Evolutionary conservation across 2,888 invertebrate genomes (phyloP), one percentile per base, ranked within the genome.

Genomic region (Apodemia duryi): DNA sequence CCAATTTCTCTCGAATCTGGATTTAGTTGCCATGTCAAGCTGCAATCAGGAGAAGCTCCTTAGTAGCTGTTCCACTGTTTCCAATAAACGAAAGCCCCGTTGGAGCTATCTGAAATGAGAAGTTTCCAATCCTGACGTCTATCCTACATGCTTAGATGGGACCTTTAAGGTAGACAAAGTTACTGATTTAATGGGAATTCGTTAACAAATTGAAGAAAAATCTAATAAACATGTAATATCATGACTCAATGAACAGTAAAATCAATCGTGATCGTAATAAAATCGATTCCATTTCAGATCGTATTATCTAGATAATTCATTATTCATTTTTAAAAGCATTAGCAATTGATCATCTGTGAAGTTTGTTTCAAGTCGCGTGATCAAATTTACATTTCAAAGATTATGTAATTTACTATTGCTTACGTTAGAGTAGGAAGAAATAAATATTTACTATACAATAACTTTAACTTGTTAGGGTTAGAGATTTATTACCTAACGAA

Each of bases 1-100:
- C n/a, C 94, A 94, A 81, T 94, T 94, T 76, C 92, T 88, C 86
- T 93, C 92, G 85, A 93, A 93, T 77, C 92, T 88, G 80, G 92
- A 92, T 78, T 92, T 92, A 72, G 93, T 89, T 70, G 93, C 93
- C 84, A 92, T 92, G 76, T 90, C 90, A 81, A 94, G 91, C 91
- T 92, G 92, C 84, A 92, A 92, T 90, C 86, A 91, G 91, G 81
- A 91, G 90, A 88, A 89, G 85, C 89, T 88, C 89, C 89, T 91
- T 91, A 91, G 88, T 86, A 86, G 88, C 80, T 77, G 82, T 83
- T 83, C 85, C 85, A 82, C 81, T 77, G 84, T 84, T 82, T 79
- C 86, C 87, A 84, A 81, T 79, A 80, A 83, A 82, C 85, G 87
- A 89, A 88, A 88, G 85, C 85, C 87, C 80, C 82, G 77, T 51